These are phyloP conservation scores for Idaea biselata DNA, from an alignment of 2,888 invertebrate species.

Conservation along the genomic window DNA sequence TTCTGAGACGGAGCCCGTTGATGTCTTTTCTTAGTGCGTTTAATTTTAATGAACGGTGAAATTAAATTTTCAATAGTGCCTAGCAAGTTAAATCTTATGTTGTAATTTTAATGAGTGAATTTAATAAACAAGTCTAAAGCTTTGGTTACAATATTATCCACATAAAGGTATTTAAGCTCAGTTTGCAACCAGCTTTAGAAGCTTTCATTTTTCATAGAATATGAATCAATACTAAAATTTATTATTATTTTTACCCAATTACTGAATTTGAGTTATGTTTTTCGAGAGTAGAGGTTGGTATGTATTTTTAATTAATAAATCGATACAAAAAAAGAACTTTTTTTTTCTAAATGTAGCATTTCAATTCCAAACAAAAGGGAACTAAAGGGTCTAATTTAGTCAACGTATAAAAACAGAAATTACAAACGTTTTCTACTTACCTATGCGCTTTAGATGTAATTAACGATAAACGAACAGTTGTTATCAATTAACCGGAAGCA, in stretches of 20 bases:
- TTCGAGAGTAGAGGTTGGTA: too few relatives aligned
- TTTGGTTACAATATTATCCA: neutral
- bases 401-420: neutral
- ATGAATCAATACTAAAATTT: too few relatives aligned
- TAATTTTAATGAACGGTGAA: neutral
- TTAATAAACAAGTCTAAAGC: neutral
- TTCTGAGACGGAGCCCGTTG: conserved; percentile 44
- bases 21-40: conserved; percentile 60
- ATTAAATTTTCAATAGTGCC: neutral
- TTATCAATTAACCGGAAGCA: neutral
- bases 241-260: too few relatives aligned
- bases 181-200: too few relatives aligned
- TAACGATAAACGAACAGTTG: neutral
- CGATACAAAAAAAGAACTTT: too few relatives aligned
- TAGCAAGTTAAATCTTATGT: neutral
- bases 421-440: neutral
- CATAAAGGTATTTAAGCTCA: too few relatives aligned
- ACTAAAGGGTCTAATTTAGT: neutral
- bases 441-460: neutral
- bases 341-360: too few relatives aligned
- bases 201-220: too few relatives aligned
- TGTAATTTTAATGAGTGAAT: neutral
- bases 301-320: too few relatives aligned
- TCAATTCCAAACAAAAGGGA: neutral
- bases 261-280: too few relatives aligned